Evolutionary conservation across 2,113 vertebrate genomes (phyloP).

Genomic region (Puffinus mauretanicus): DNA sequence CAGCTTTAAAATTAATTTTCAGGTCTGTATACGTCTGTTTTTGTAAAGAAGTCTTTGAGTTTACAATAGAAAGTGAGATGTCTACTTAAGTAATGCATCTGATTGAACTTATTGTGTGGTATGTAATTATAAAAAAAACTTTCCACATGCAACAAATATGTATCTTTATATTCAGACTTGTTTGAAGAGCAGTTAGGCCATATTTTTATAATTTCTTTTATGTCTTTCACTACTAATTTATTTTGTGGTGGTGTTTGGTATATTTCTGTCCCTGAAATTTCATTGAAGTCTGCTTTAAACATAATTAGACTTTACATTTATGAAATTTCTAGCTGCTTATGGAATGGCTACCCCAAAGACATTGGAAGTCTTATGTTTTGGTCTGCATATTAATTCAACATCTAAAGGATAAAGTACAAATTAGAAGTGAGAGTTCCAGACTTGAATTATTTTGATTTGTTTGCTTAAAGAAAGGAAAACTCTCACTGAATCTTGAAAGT

Average conservation of each 20-base stretch:
- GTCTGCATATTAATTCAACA: neutral
- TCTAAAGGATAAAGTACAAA: neutral
- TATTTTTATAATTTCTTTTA: conserved; percentile 34
- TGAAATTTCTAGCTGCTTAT: neutral
- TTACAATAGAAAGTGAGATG: neutral
- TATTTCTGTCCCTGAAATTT: conserved; percentile 7
- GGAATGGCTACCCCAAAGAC: neutral
- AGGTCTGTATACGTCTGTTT: neutral
- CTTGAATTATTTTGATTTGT: neutral
- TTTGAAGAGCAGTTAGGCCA: conserved; percentile 18
- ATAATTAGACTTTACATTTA: neutral
- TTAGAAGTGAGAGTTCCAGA: neutral
- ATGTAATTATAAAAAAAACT: neutral
- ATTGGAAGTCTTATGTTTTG: neutral
- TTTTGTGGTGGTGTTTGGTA: neutral
- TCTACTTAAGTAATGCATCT: neutral
- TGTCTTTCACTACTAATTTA: conserved; percentile 1
- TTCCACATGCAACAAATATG: neutral
- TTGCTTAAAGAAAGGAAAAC: neutral
- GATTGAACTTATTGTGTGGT: conserved; percentile 8
- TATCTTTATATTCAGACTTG: neutral
- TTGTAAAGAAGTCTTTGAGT: neutral
- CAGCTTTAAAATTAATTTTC: neutral
- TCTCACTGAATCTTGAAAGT: neutral
- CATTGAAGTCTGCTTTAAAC: neutral